Evolutionary conservation across 1,140 invertebrate genomes (phyloP).

Genomic region (Plutomurus gul): DNA sequence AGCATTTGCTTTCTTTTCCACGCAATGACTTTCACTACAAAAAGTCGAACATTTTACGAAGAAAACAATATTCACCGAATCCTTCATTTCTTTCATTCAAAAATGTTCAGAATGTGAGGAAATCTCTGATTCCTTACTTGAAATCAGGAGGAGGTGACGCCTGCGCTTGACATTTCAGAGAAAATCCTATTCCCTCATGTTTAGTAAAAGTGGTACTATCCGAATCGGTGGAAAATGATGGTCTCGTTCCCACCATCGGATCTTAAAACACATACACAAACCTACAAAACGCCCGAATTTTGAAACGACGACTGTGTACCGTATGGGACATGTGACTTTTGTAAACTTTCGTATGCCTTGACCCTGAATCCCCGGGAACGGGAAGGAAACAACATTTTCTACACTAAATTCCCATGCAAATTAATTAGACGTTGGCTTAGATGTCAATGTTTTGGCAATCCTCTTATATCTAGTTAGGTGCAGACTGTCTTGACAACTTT

Average conservation of each 20-base stretch:
- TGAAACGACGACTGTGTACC: background rate
- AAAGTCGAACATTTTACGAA: background rate
- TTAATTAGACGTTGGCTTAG: no score
- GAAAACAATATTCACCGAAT: background rate
- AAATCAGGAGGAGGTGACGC: slow-evolving; percentile 52
- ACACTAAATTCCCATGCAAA: background rate
- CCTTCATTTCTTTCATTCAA: background rate
- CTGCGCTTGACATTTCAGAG: slow-evolving; percentile 52
- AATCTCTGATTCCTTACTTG: slow-evolving; percentile 48
- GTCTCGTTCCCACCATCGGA: slow-evolving; percentile 42
- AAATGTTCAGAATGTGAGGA: no score
- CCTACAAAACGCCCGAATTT: background rate
- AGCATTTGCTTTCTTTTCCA: no score
- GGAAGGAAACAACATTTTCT: background rate
- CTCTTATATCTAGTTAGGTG: no score
- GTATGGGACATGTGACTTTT: background rate
- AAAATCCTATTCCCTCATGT: slow-evolving; percentile 52
- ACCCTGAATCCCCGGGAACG: no score
- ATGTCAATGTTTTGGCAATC: no score
- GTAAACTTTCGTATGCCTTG: background rate
- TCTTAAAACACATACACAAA: slow-evolving; percentile 24
- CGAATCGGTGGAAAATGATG: slow-evolving; percentile 24
- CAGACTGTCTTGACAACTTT: no score
- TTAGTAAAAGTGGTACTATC: slow-evolving; percentile 46
- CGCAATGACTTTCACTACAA: no score